Conservation (phyloP, 2,888 invertebrate genomes). For the Philereme transversata region DNA sequence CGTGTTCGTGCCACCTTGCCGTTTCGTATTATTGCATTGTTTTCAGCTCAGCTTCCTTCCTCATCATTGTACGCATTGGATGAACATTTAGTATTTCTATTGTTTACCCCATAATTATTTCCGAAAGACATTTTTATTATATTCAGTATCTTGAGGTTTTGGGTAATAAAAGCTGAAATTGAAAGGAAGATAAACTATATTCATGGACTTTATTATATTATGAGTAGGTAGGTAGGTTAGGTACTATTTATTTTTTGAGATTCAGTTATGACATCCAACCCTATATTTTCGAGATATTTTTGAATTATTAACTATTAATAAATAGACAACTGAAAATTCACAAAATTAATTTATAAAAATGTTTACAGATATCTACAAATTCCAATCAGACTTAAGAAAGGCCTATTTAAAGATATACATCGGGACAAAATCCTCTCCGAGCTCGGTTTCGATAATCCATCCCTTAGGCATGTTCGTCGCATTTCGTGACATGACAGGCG, state of each 20-base stretch:
- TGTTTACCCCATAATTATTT: conserved; percentile 20
- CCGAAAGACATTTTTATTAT: conserved; percentile 7
- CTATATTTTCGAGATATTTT: no score
- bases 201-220: neutral
- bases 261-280: no score
- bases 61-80: conserved; percentile 23
- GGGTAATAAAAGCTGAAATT: neutral
- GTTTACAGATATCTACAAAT: no score
- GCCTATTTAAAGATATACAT: conserved; percentile 9
- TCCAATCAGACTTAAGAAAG: no score
- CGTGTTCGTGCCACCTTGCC: conserved; percentile 14
- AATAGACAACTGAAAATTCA: no score
- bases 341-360: neutral
- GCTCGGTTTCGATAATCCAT: conserved; percentile 8
- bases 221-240: no score
- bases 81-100: conserved; percentile 21
- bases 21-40: conserved; percentile 29
- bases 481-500: conserved; percentile 18
- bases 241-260: no score
- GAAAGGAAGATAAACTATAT: neutral
- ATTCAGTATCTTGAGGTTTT: neutral
- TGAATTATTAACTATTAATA: no score
- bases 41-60: conserved; percentile 23
- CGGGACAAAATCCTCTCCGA: conserved; percentile 13
- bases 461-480: conserved; percentile 7